Conservation (phyloP, 2,113 vertebrate genomes). For the Nansenia antarctica region DNA sequence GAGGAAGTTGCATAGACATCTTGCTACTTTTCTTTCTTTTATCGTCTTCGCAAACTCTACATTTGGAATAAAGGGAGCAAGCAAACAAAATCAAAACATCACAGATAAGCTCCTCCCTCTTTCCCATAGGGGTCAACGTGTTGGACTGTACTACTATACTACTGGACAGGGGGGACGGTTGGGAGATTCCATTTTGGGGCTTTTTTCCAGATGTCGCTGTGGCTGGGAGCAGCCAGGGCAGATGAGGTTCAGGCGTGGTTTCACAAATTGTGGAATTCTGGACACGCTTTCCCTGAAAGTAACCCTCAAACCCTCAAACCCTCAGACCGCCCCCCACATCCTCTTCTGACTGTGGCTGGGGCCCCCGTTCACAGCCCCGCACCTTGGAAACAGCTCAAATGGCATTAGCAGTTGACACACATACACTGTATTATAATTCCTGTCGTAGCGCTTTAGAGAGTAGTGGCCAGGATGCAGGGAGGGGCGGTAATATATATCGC, state of each 20-base stretch:
- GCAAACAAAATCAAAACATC: conserved; percentile 55
- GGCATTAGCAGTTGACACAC: no score
- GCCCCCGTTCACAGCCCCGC: conserved; percentile 30
- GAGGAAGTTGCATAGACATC: conserved; percentile 77
- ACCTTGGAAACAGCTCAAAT: conserved; percentile 16
- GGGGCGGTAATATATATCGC: no score
- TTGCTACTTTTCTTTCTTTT: conserved; percentile 59
- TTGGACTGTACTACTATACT: conserved; percentile 39
- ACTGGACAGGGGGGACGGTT: conserved; percentile 23
- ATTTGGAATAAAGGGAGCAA: conserved; percentile 65
- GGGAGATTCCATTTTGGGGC: conserved; percentile 18
- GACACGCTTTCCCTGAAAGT: not conserved
- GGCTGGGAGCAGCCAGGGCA: conserved; percentile 45
- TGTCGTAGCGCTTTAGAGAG: not conserved
- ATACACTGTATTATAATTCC: no score
- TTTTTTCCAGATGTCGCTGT: conserved; percentile 41
- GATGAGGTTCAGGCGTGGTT: conserved; percentile 11
- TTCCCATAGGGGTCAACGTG: conserved; percentile 55
- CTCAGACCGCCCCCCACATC: not conserved
- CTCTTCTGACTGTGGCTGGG: conserved; percentile 29
- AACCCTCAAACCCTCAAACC: no score
- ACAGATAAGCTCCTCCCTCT: conserved; percentile 53
- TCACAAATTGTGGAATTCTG: not conserved
- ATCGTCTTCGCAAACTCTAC: conserved; percentile 63
- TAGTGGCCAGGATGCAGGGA: conserved; percentile 4